phyloP scores from a whole-genome alignment of 2,113 vertebrate genomes.

The Clarias gariepinus region DNA sequence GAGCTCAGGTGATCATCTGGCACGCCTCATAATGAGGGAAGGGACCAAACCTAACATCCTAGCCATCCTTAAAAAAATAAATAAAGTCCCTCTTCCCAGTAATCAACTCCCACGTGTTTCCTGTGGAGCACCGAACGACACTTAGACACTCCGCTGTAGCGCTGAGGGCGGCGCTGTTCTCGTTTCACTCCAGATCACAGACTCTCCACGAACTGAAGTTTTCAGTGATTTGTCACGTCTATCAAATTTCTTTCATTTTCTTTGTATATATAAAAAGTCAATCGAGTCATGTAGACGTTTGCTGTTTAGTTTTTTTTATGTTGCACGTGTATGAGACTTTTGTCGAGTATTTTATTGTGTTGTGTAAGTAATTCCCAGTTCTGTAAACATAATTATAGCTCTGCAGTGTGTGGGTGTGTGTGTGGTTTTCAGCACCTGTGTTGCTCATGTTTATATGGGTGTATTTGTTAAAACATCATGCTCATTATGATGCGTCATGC shows the following conservation, averaged over 20 bases:
- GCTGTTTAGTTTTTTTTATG: neutral
- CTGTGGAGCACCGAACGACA: neutral
- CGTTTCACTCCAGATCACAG: neutral
- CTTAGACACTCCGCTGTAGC: neutral
- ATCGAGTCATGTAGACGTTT: too few relatives aligned
- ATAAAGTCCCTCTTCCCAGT: neutral
- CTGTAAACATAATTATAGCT: neutral
- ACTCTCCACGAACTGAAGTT: too few relatives aligned
- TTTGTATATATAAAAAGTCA: neutral
- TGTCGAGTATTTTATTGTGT: neutral
- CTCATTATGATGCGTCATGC: too few relatives aligned
- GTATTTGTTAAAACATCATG: too few relatives aligned
- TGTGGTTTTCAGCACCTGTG: neutral
- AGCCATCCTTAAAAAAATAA: neutral
- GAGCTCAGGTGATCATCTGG: neutral
- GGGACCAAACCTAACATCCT: neutral
- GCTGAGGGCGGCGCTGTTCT: neutral
- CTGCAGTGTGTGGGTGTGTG: too few relatives aligned
- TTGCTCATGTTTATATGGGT: too few relatives aligned
- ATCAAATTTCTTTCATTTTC: neutral
- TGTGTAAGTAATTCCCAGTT: neutral
- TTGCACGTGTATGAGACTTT: neutral
- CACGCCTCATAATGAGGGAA: neutral
- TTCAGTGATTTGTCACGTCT: too few relatives aligned
- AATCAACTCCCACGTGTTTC: neutral